Conservation (phyloP, 2,888 invertebrate genomes). For the Hofmannophila pseudospretella region DNA sequence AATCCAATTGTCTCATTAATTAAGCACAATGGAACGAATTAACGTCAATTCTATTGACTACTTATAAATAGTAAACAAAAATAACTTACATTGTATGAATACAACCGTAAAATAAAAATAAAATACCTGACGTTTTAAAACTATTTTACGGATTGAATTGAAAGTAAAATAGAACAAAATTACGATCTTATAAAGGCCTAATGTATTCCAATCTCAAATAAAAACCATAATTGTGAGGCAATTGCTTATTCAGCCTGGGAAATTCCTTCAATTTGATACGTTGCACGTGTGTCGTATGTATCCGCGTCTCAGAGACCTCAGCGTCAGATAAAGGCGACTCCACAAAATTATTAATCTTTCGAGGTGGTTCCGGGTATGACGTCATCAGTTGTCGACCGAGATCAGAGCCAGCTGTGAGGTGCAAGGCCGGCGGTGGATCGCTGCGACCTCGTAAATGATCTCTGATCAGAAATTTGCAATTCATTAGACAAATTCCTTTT, state of each 20-base stretch:
- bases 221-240: no score
- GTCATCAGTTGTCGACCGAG: conserved; percentile 27
- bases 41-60: background rate
- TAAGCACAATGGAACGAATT: background rate
- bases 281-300: background rate
- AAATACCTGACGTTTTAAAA: no score
- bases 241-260: no score
- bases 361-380: conserved; percentile 32
- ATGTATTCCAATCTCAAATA: no score
- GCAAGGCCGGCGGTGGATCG: conserved; percentile 27
- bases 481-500: conserved; percentile 19
- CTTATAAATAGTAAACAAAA: background rate
- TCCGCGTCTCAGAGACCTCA: no score
- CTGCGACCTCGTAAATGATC: conserved; percentile 19
- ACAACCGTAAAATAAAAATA: background rate
- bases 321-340: conserved; percentile 1
- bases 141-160: no score
- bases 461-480: conserved; percentile 18
- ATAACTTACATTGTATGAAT: background rate
- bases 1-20: no score
- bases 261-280: conserved; percentile 4
- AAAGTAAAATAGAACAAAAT: no score
- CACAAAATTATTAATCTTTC: conserved; percentile 1
- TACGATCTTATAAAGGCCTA: no score
- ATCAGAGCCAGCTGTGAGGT: conserved; percentile 31